Evolutionary conservation across 2,113 vertebrate genomes (phyloP).

Genomic region (Peromyscus maniculatus): DNA sequence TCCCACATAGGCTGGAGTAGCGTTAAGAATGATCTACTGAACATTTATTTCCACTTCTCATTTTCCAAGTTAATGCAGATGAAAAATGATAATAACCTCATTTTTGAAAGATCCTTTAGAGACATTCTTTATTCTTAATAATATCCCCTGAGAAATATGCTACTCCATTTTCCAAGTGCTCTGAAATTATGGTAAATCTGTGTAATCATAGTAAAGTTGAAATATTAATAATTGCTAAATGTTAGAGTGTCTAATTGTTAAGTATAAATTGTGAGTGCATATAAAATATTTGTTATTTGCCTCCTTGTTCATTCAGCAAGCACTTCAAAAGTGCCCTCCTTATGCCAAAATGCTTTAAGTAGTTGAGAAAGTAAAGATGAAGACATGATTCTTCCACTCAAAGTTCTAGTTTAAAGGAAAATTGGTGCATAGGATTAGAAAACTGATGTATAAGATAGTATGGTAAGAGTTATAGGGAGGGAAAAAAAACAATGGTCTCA

Average conservation of each 20-base stretch:
- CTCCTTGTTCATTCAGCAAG: neutral
- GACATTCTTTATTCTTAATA: neutral
- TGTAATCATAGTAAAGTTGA: neutral
- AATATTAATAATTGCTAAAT: constrained; percentile 7
- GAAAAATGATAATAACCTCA: constrained; percentile 37
- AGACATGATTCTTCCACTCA: constrained; percentile 17
- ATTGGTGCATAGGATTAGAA: neutral
- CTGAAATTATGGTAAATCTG: constrained; percentile 21
- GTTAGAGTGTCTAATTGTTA: neutral
- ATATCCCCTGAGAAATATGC: constrained; percentile 1
- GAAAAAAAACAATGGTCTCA: neutral
- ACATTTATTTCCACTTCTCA: constrained; percentile 17
- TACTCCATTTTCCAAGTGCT: neutral
- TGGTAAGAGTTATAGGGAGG: neutral
- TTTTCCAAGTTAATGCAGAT: constrained; percentile 31
- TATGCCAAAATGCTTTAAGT: constrained; percentile 4
- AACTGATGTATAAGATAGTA: neutral
- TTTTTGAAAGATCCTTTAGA: constrained; percentile 14
- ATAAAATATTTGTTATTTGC: neutral
- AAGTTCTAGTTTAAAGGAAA: neutral
- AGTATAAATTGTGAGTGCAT: neutral
- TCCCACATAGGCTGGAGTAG: neutral
- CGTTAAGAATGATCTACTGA: constrained; percentile 9
- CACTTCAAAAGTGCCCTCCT: neutral
- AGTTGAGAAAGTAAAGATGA: constrained; percentile 45